These are phyloP conservation scores for Gnathonemus longibarbis DNA, from an alignment of 2,113 vertebrate genomes.

Conservation along the genomic window DNA sequence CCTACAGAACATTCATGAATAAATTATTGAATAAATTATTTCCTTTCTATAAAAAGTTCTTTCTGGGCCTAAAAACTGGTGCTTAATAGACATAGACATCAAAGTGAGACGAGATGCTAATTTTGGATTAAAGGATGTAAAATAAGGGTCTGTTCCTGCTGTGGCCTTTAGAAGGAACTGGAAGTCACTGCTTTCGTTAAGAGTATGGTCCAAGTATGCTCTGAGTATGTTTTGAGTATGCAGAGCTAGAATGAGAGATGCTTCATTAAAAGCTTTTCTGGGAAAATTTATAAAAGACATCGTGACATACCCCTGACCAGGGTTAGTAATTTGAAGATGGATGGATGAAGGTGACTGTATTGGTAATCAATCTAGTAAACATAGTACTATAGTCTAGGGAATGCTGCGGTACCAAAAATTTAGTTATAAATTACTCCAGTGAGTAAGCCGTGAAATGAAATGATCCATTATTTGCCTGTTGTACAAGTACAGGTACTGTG, in stretches of 20 bases:
- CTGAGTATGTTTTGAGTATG: not conserved
- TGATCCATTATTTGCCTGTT: too few species aligned
- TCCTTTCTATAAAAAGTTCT: not conserved
- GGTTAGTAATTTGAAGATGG: not conserved
- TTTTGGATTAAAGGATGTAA: not conserved
- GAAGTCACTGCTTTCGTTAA: not conserved
- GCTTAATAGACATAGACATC: slow-evolving; percentile 3
- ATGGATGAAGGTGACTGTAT: not conserved
- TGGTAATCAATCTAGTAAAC: not conserved
- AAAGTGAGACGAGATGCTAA: slow-evolving; percentile 13
- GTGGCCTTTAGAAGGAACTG: not conserved
- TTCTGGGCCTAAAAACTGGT: not conserved
- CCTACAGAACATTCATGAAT: not conserved
- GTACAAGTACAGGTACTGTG: not conserved
- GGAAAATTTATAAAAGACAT: not conserved
- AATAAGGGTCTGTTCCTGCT: not conserved
- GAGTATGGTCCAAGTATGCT: not conserved
- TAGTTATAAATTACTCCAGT: not conserved
- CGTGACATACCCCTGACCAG: not conserved
- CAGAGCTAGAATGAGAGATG: not conserved
- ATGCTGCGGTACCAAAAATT: not conserved
- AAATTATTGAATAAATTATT: slow-evolving; percentile 15
- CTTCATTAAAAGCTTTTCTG: not conserved
- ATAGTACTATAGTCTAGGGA: not conserved
- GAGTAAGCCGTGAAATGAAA: not conserved